Conservation (phyloP, 2,797 vertebrate genomes). For the Ptychadena robeensis region DNA sequence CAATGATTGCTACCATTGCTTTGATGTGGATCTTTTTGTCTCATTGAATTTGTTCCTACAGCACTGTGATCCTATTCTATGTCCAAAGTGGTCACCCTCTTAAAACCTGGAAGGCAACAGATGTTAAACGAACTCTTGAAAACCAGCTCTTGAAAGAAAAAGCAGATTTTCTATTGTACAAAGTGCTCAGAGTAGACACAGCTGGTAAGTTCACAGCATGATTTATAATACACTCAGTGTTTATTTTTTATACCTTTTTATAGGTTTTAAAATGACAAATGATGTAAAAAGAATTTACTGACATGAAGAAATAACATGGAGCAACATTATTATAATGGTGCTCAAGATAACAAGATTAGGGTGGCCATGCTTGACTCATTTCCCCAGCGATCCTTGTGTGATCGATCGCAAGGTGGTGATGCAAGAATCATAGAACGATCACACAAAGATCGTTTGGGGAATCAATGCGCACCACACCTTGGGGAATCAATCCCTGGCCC, state of each 20-base stretch:
- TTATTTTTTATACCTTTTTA: not conserved
- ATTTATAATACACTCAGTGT: not conserved
- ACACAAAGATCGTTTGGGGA: no score
- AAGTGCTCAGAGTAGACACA: constrained; percentile 86
- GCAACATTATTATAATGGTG: no score
- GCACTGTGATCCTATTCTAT: constrained; percentile 83
- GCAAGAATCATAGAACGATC: no score
- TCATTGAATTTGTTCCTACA: constrained; percentile 60
- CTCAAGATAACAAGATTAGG: no score
- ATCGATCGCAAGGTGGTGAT: no score
- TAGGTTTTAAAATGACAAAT: no score
- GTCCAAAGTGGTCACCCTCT: constrained; percentile 78
- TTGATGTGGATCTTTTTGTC: not conserved
- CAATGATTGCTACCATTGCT: not conserved
- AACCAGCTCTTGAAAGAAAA: constrained; percentile 83
- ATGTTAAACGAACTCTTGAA: constrained; percentile 77
- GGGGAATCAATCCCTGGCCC: no score
- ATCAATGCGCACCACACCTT: no score
- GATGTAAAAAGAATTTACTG: no score
- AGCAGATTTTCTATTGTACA: constrained; percentile 85
- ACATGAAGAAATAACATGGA: no score
- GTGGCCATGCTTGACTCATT: no score
- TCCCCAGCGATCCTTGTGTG: no score
- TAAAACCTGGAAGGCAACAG: constrained; percentile 74
- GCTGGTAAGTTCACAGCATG: constrained; percentile 76